Evolutionary conservation across 2,797 vertebrate species (phyloP).

Genomic region (Yasuhikotakia modesta): DNA sequence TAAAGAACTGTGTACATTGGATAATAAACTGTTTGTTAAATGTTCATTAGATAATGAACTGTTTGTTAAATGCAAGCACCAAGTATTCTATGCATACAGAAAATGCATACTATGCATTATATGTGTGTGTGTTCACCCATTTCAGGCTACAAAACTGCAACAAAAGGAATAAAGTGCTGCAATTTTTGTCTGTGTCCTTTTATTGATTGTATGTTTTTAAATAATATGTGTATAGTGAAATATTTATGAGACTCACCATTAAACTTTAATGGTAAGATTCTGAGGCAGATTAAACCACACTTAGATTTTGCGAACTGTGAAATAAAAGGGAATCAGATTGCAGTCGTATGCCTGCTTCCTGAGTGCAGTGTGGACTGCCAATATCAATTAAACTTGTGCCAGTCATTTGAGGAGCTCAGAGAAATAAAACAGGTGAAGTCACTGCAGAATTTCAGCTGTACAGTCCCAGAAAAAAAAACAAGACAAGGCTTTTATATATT

Average conservation of each 20-base stretch:
- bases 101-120: too few relatives aligned
- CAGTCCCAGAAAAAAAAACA: constrained; percentile 25
- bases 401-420: constrained; percentile 13
- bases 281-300: constrained; percentile 44
- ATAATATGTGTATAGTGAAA: constrained; percentile 47
- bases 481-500: not conserved
- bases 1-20: too few relatives aligned
- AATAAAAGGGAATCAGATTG: constrained; percentile 42
- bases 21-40: too few relatives aligned
- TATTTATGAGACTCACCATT: constrained; percentile 39
- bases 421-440: not conserved
- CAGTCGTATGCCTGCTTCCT: not conserved
- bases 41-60: too few relatives aligned
- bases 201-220: constrained; percentile 46
- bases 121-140: not conserved
- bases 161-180: not conserved
- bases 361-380: not conserved
- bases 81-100: too few relatives aligned
- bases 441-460: constrained; percentile 1
- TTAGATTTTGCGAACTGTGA: constrained; percentile 45
- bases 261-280: constrained; percentile 50
- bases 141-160: not conserved
- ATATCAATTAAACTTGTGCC: constrained; percentile 18
- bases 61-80: too few relatives aligned
- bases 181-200: not conserved